Conservation (phyloP, 2,113 vertebrate species). For the Triplophysa rosa region DNA sequence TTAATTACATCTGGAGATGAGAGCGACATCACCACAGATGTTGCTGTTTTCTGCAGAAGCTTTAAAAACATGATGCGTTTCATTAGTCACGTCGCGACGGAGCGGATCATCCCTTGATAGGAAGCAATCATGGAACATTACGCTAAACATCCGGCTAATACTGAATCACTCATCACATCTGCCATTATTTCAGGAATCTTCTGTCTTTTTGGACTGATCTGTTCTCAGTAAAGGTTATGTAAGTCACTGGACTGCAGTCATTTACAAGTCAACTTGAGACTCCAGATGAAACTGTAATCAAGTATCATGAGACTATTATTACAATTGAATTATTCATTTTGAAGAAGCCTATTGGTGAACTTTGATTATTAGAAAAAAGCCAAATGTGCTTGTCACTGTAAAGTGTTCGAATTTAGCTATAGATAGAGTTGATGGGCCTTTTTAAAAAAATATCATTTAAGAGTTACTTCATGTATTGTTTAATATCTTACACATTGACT, state of each 20-base stretch:
- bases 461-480: too few relatives aligned
- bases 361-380: background rate
- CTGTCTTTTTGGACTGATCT: background rate
- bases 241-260: background rate
- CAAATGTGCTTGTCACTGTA: too few relatives aligned
- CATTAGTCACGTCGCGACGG: conserved; percentile 13
- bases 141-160: background rate
- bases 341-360: background rate
- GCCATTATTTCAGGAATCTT: conserved; percentile 5
- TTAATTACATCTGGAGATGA: conserved; percentile 70
- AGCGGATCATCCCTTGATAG: conserved; percentile 1
- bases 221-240: background rate
- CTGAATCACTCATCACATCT: conserved; percentile 6
- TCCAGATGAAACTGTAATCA: background rate
- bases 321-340: conserved; percentile 1
- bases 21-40: conserved; percentile 29
- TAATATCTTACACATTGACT: too few relatives aligned
- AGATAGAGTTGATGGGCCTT: too few relatives aligned
- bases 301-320: conserved; percentile 1
- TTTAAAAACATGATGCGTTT: background rate
- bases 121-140: conserved; percentile 11
- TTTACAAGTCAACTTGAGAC: background rate
- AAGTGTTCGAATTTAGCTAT: too few relatives aligned
- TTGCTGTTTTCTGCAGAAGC: background rate
- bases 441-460: too few relatives aligned